Evolutionary conservation across 2,888 invertebrate species (phyloP).

Genomic region (Stramonita haemastoma): DNA sequence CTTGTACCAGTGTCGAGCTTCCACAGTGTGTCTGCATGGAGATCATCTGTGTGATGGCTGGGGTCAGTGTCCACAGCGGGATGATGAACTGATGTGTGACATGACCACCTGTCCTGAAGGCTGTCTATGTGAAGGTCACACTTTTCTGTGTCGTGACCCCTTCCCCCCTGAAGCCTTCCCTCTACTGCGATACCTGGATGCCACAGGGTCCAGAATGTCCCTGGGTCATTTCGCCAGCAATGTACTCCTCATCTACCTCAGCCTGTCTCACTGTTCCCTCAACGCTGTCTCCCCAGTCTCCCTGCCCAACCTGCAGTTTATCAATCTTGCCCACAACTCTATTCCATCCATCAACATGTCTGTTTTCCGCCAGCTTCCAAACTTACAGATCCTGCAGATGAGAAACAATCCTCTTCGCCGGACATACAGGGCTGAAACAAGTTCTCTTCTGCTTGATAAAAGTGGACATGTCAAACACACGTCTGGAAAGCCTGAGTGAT

Average conservation of each 20-base stretch:
- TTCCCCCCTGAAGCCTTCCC: neutral
- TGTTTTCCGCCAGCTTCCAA: neutral
- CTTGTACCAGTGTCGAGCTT: slow-evolving; percentile 5
- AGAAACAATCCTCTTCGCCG: neutral
- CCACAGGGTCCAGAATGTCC: neutral
- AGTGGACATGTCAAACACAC: neutral
- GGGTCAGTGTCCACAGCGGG: slow-evolving; percentile 8
- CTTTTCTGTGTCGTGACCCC: neutral
- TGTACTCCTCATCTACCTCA: neutral
- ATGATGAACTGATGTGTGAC: slow-evolving; percentile 5
- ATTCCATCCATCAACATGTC: neutral
- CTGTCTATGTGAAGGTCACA: neutral
- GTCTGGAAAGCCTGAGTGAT: neutral
- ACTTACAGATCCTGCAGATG: neutral
- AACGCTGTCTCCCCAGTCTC: neutral
- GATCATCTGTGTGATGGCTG: slow-evolving; percentile 14
- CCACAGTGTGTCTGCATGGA: neutral
- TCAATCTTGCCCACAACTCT: neutral
- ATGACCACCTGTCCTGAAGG: neutral
- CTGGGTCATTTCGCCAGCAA: neutral
- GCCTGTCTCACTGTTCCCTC: neutral
- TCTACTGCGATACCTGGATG: neutral
- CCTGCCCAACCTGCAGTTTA: neutral
- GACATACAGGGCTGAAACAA: too few relatives aligned
- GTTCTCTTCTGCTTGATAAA: neutral